Evolutionary conservation across 2,888 invertebrate genomes (phyloP).

Genomic region (Acrobasis suavella): DNA sequence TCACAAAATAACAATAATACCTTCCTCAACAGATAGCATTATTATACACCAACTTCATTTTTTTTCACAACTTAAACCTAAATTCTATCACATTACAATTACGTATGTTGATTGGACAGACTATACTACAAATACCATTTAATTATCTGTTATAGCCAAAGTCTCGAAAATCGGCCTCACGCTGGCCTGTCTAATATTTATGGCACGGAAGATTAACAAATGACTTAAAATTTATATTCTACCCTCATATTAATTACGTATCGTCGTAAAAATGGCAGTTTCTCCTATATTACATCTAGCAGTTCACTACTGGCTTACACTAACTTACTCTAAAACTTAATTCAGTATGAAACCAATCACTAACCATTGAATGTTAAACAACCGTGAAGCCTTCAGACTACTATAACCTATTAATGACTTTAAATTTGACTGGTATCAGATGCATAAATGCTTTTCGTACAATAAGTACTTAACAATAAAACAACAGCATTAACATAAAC

Average conservation of each 20-base stretch:
- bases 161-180: neutral
- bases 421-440: neutral
- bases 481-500: too few species aligned
- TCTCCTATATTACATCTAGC: constrained; percentile 23
- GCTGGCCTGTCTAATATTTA: neutral
- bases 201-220: constrained; percentile 22
- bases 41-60: neutral
- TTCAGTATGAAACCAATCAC: constrained; percentile 17
- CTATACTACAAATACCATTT: constrained; percentile 31
- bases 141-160: neutral
- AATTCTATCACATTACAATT: constrained; percentile 46
- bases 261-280: constrained; percentile 21
- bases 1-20: neutral
- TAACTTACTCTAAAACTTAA: constrained; percentile 18
- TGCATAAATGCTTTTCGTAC: neutral
- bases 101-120: constrained; percentile 49
- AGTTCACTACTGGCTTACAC: constrained; percentile 20
- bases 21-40: constrained; percentile 6
- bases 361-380: constrained; percentile 18
- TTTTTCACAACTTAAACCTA: constrained; percentile 23
- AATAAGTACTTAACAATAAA: neutral
- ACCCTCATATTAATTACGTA: constrained; percentile 23
- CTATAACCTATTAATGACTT: neutral
- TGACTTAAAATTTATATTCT: constrained; percentile 14
- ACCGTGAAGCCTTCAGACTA: neutral